A percentile compares a stretch with the other conserved stretches of the same genome.
Evolutionary conservation across 1,140 invertebrate genomes (phyloP).

Genomic region (Helicoverpa armigera): DNA sequence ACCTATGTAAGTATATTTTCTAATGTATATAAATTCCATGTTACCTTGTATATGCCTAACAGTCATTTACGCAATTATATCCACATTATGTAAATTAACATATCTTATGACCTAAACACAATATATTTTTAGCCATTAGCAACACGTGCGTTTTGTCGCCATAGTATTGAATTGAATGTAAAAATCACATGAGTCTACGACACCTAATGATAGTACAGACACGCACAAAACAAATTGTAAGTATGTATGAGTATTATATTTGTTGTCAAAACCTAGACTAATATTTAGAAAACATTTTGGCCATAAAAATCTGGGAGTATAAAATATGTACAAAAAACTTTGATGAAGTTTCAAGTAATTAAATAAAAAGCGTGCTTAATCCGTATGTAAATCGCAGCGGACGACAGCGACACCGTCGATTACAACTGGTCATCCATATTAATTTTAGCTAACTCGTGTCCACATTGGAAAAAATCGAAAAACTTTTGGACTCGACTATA

Average conservation of each 20-base stretch:
- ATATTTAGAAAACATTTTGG: too few relatives aligned
- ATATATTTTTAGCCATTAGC: constrained; percentile 41
- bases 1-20: not conserved
- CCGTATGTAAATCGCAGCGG: constrained; percentile 72
- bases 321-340: constrained; percentile 22
- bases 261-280: not conserved
- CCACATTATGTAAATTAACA: not conserved
- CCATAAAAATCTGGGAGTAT: too few relatives aligned
- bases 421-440: constrained; percentile 82
- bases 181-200: constrained; percentile 64
- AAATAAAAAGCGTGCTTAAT: constrained; percentile 58
- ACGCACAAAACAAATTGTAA: constrained; percentile 30
- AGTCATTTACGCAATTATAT: too few relatives aligned
- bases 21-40: too few relatives aligned
- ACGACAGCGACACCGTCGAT: constrained; percentile 71
- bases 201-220: constrained; percentile 68
- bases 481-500: constrained; percentile 80
- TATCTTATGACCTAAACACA: constrained; percentile 22
- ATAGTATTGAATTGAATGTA: constrained; percentile 56
- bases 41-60: too few relatives aligned
- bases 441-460: constrained; percentile 72
- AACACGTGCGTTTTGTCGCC: constrained; percentile 66
- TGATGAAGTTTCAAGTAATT: constrained; percentile 40
- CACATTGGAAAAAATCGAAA: constrained; percentile 66
- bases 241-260: not conserved